Evolutionary conservation across 1,140 invertebrate species (phyloP).

Genomic region (Bombus affinis): DNA sequence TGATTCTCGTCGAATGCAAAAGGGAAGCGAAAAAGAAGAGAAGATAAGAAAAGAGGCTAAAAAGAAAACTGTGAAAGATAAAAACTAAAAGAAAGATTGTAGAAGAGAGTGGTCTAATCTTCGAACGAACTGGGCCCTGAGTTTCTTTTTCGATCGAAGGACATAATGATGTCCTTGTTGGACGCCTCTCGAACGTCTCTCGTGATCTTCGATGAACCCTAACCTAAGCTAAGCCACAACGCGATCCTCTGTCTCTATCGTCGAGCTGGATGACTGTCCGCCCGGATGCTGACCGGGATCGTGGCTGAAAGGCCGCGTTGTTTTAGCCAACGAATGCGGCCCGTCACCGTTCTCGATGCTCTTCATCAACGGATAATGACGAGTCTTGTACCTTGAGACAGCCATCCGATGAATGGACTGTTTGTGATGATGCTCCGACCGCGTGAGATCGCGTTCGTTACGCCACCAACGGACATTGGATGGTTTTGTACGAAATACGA

Average conservation of each 20-base stretch:
- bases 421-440: conserved; percentile 59
- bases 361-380: conserved; percentile 76
- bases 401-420: conserved; percentile 66
- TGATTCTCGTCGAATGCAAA: conserved; percentile 46
- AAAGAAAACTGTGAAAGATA: background rate
- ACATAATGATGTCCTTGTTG: conserved; percentile 70
- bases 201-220: conserved; percentile 58
- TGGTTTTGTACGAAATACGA: conserved; percentile 17
- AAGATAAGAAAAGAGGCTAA: background rate
- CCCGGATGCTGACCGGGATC: conserved; percentile 23
- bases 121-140: conserved; percentile 2
- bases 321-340: conserved; percentile 62
- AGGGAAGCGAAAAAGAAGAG: conserved; percentile 1
- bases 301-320: conserved; percentile 73
- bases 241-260: conserved; percentile 64
- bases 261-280: conserved; percentile 63
- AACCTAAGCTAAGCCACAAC: conserved; percentile 65
- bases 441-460: conserved; percentile 13
- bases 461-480: background rate
- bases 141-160: conserved; percentile 61
- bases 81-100: background rate
- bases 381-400: conserved; percentile 72
- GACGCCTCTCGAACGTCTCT: conserved; percentile 13
- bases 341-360: conserved; percentile 72
- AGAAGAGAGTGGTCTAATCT: conserved; percentile 41